phyloP scores from a whole-genome alignment of 37 sponge, comb jelly and placozoan species.

The Beroe forskalii region DNA sequence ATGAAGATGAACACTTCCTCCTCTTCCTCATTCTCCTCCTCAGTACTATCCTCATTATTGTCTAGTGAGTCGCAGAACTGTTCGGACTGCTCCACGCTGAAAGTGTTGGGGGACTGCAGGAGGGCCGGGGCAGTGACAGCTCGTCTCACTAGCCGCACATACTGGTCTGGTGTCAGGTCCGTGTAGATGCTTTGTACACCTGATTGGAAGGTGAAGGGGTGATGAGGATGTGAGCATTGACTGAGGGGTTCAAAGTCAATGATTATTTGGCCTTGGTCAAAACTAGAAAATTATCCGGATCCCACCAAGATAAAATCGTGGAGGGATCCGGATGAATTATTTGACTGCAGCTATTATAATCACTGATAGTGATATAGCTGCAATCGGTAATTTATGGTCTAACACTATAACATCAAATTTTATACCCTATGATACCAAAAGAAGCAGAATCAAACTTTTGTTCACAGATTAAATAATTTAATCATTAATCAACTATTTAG shows the following conservation, averaged over 20 bases:
- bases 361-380: too few species aligned
- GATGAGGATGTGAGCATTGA: too few species aligned
- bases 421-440: too few species aligned
- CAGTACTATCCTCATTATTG: background rate
- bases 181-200: background rate
- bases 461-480: too few species aligned
- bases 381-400: too few species aligned
- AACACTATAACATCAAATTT: too few species aligned
- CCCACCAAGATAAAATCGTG: too few species aligned
- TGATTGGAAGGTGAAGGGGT: too few species aligned
- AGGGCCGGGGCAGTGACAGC: conserved; percentile 12
- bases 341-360: too few species aligned
- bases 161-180: background rate
- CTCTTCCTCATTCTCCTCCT: background rate
- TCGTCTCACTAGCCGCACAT: conserved; percentile 24
- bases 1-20: background rate
- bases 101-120: background rate
- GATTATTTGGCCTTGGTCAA: background rate
- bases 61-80: background rate
- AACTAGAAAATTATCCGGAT: background rate
- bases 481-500: too few species aligned
- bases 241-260: background rate
- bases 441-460: too few species aligned
- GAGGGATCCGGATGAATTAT: too few species aligned
- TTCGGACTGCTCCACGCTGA: background rate